Evolutionary conservation across 1,140 invertebrate genomes (phyloP).

Genomic region (Adelges cooleyi): DNA sequence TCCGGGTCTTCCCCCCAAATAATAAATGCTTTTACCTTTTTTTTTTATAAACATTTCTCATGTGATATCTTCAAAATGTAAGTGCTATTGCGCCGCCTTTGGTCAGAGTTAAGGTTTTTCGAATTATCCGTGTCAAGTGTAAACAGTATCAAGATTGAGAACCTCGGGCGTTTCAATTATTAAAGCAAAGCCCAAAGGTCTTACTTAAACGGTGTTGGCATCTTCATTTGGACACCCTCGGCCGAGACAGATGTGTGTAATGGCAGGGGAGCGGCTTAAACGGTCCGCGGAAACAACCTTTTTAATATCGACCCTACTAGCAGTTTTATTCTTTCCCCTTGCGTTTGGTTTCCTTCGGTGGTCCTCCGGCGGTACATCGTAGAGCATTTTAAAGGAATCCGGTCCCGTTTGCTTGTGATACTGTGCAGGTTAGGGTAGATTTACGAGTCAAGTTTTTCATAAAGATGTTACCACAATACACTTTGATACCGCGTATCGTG

Average conservation of each 20-base stretch:
- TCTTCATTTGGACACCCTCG: slow-evolving; percentile 2
- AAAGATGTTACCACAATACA: slow-evolving; percentile 1
- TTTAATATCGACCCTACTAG: slow-evolving; percentile 27
- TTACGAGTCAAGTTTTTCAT: slow-evolving; percentile 13
- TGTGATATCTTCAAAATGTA: no score
- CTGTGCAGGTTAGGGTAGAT: background rate
- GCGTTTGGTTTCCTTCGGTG: no score
- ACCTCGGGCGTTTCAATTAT: slow-evolving; percentile 9
- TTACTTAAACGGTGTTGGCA: background rate
- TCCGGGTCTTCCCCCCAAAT: no score
- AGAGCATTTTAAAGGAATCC: no score
- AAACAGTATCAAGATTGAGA: slow-evolving; percentile 12
- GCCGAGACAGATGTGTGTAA: slow-evolving; percentile 14
- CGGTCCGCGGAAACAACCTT: slow-evolving; percentile 7
- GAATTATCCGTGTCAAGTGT: no score
- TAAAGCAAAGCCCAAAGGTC: slow-evolving; percentile 8
- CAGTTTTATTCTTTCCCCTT: slow-evolving; percentile 14
- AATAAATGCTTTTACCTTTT: no score
- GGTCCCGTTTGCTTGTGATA: background rate
- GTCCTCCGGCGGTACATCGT: no score
- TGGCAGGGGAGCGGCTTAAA: background rate
- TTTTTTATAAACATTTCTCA: no score
- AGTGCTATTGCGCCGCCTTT: no score
- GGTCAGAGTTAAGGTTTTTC: no score
- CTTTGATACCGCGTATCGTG: no score